These are phyloP conservation scores for Cyprinodon diabolis DNA, from an alignment of 2,797 vertebrate genomes.

Conservation along the genomic window DNA sequence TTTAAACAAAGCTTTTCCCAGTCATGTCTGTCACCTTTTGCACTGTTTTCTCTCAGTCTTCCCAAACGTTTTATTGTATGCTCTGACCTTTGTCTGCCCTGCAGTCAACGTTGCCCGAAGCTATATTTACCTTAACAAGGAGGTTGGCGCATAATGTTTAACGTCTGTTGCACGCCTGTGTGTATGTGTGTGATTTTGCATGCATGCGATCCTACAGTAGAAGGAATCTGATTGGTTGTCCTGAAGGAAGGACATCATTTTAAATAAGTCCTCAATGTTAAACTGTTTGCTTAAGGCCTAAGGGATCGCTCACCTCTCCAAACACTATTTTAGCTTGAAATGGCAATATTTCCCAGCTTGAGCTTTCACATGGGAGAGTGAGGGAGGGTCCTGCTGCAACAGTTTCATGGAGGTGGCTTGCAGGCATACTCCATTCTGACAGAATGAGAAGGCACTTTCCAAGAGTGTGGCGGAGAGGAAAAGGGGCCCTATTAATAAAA, in stretches of 20 bases:
- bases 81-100: constrained; percentile 63
- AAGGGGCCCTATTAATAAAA: constrained; percentile 81
- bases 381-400: constrained; percentile 70
- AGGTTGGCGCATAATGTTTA: constrained; percentile 41
- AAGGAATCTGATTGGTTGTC: constrained; percentile 73
- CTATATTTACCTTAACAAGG: constrained; percentile 68
- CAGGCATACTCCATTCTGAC: constrained; percentile 80
- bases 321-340: constrained; percentile 81
- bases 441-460: constrained; percentile 77
- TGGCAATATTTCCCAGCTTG: constrained; percentile 77
- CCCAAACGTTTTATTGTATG: constrained; percentile 50
- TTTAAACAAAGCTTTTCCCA: constrained; percentile 42
- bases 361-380: constrained; percentile 71
- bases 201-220: constrained; percentile 33
- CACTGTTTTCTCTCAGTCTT: constrained; percentile 43
- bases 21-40: constrained; percentile 21
- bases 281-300: constrained; percentile 80
- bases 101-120: constrained; percentile 49
- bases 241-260: constrained; percentile 74
- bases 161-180: constrained; percentile 13
- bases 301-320: constrained; percentile 81
- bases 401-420: constrained; percentile 77
- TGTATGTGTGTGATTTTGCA: background rate
- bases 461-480: constrained; percentile 74
- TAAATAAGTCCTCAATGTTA: constrained; percentile 81